Percentiles rank a stretch among this genome's conserved stretches.
Evolutionary conservation across 2,888 invertebrate species (phyloP).

Genomic region (Erannis defoliaria): DNA sequence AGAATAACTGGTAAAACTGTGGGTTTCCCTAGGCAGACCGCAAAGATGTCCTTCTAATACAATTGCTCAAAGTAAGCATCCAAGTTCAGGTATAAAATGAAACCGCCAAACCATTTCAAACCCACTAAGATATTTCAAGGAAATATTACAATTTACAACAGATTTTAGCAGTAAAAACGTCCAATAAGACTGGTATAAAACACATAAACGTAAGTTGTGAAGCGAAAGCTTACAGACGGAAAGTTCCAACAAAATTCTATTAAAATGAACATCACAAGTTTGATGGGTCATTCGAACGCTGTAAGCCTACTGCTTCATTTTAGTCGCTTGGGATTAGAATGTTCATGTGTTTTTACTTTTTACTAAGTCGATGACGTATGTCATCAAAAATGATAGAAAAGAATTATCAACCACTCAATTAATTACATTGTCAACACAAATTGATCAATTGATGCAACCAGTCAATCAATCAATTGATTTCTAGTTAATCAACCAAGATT

Average conservation of each 20-base stretch:
- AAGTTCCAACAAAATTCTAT: constrained; percentile 60
- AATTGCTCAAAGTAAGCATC: too few relatives aligned
- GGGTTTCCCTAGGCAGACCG: too few relatives aligned
- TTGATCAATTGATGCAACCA: too few relatives aligned
- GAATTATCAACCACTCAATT: too few relatives aligned
- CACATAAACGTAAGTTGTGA: constrained; percentile 46
- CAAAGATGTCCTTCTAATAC: too few relatives aligned
- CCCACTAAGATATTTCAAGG: constrained; percentile 26
- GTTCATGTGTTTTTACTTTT: neutral
- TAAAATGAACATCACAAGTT: constrained; percentile 65
- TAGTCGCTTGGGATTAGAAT: constrained; percentile 14
- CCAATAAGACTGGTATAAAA: constrained; percentile 51
- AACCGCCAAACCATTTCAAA: constrained; percentile 13
- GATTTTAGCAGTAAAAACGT: constrained; percentile 39
- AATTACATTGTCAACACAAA: too few relatives aligned
- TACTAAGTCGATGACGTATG: too few relatives aligned
- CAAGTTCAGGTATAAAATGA: constrained; percentile 16
- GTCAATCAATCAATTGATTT: too few relatives aligned
- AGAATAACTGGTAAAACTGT: too few relatives aligned
- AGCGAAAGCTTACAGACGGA: constrained; percentile 50
- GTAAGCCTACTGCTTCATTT: constrained; percentile 32
- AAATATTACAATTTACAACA: constrained; percentile 36
- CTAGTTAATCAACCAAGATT: too few relatives aligned
- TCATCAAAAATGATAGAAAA: too few relatives aligned
- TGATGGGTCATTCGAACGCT: constrained; percentile 54